These are phyloP conservation scores for Cynopterus brachyotis DNA, from an alignment of 2,113 vertebrate genomes.

Conservation along the genomic window DNA sequence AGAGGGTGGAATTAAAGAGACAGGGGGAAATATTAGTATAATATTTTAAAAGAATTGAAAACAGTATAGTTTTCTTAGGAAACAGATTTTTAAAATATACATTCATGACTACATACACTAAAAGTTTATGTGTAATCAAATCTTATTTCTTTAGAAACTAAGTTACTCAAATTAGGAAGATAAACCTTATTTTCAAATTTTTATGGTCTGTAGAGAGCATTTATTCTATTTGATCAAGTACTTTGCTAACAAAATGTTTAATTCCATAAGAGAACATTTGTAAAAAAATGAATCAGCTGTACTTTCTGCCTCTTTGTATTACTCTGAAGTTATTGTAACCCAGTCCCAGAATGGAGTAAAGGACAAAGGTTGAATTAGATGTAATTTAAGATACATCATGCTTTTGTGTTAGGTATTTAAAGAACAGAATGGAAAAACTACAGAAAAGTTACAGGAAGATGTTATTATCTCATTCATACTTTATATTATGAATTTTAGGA, in stretches of 20 bases:
- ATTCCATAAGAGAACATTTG: neutral
- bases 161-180: slow-evolving; percentile 14
- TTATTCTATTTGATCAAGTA: neutral
- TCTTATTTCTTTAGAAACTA: slow-evolving; percentile 16
- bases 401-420: neutral
- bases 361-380: neutral
- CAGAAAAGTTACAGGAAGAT: neutral
- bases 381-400: neutral
- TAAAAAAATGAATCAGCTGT: slow-evolving; percentile 16
- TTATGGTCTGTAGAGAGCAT: neutral
- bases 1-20: no score
- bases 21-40: neutral
- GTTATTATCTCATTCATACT: slow-evolving; percentile 26
- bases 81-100: slow-evolving; percentile 1
- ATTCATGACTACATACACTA: neutral
- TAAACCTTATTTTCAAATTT: slow-evolving; percentile 40
- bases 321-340: neutral
- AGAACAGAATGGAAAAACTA: neutral
- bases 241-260: neutral
- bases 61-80: neutral
- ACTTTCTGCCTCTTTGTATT: neutral
- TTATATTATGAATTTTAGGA: slow-evolving; percentile 30
- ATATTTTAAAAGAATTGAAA: neutral
- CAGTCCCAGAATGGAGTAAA: neutral
- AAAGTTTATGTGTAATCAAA: neutral